Evolutionary conservation across 2,888 invertebrate genomes (phyloP).

Genomic region (Nasonovia ribisnigri): DNA sequence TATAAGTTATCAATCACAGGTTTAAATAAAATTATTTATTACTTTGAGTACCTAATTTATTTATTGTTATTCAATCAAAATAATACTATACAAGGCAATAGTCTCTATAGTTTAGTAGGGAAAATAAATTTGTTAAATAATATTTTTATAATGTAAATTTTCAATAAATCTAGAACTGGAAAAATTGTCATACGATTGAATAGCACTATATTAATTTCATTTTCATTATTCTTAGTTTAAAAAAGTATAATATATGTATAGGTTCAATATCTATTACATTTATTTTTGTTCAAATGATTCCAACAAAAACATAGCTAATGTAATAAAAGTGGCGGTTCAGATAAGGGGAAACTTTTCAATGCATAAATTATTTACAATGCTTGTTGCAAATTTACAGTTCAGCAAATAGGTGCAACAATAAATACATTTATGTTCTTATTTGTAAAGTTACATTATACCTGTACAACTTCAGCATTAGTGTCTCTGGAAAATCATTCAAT

Average conservation of each 20-base stretch:
- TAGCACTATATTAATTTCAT: not conserved
- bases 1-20: not conserved
- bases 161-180: not conserved
- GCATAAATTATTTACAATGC: not conserved
- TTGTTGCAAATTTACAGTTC: not conserved
- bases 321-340: not conserved
- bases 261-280: too few species aligned
- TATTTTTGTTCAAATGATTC: not conserved
- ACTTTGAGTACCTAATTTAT: too few species aligned
- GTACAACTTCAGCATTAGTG: conserved; percentile 77
- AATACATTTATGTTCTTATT: not conserved
- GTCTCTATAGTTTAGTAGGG: not conserved
- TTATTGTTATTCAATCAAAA: too few species aligned
- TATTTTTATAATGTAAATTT: not conserved
- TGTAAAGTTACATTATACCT: conserved; percentile 70
- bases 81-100: not conserved
- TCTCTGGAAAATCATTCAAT: conserved; percentile 80
- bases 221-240: not conserved
- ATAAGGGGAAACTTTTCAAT: not conserved
- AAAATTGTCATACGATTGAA: not conserved
- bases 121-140: not conserved
- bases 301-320: not conserved
- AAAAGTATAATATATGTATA: too few species aligned
- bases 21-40: not conserved
- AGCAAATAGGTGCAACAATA: not conserved